phyloP scores from a whole-genome alignment of 2,797 vertebrate genomes.

The Gymnocypris eckloni region DNA sequence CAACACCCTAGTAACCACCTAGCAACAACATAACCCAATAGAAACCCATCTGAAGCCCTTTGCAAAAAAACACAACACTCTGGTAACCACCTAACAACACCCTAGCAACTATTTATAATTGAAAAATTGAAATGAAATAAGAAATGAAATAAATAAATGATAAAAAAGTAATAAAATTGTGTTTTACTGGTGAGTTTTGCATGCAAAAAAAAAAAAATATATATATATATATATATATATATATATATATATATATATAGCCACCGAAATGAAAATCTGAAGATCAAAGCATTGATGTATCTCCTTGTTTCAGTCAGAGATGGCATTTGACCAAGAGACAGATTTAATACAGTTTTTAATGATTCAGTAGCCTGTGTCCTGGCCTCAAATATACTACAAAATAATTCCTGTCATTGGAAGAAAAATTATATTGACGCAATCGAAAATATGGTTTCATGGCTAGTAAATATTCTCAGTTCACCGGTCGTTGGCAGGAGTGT shows the following conservation, averaged over 20 bases:
- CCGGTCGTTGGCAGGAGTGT: neutral
- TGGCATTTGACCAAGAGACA: neutral
- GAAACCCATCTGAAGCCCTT: no score
- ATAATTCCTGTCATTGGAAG: conserved; percentile 2
- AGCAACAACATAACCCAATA: no score
- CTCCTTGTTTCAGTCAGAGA: neutral
- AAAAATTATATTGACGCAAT: neutral
- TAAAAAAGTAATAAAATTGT: no score
- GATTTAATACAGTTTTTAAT: neutral
- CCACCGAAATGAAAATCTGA: neutral
- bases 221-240: neutral
- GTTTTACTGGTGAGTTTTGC: neutral
- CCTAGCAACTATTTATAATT: neutral
- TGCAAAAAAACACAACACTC: no score
- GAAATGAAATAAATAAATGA: no score
- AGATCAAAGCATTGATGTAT: neutral
- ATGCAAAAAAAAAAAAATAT: neutral
- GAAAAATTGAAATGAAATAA: no score
- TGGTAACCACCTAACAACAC: neutral
- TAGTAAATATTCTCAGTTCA: neutral
- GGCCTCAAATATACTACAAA: neutral
- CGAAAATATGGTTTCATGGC: neutral
- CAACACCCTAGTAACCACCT: no score
- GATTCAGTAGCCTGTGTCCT: neutral
- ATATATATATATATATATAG: no score